Conservation (phyloP, 1,140 invertebrate genomes). For the Calephelis nemesis region DNA sequence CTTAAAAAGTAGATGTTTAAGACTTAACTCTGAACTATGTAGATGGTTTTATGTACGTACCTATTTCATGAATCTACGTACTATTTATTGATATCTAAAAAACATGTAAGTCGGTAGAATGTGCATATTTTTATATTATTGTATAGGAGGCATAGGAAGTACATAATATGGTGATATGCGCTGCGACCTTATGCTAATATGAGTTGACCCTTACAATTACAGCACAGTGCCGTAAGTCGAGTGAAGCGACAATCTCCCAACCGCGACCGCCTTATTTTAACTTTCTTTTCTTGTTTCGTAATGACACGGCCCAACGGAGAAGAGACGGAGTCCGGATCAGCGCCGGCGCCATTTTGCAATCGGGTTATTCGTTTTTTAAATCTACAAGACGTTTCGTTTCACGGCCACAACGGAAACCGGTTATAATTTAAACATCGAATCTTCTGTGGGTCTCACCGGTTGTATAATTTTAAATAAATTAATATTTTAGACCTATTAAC, state of each 20-base stretch:
- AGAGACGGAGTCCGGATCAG: conserved; percentile 45
- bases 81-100: no score
- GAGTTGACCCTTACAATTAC: conserved; percentile 19
- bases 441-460: conserved; percentile 4
- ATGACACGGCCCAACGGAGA: conserved; percentile 61
- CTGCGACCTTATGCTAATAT: no score
- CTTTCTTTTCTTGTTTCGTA: conserved; percentile 76
- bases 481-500: no score
- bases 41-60: no score
- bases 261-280: conserved; percentile 52
- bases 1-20: no score
- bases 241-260: conserved; percentile 57
- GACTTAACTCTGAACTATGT: no score
- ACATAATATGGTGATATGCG: not conserved
- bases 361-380: conserved; percentile 44
- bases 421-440: conserved; percentile 17
- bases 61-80: no score
- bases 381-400: conserved; percentile 32
- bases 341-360: conserved; percentile 49
- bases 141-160: not conserved
- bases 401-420: conserved; percentile 27
- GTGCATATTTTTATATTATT: no score
- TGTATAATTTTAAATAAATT: not conserved
- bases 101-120: no score
- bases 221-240: conserved; percentile 45